Evolutionary conservation across 2,113 vertebrate genomes (phyloP), one percentile per base, ranked within the genome.

Genomic region (Gracilinanus agilis): DNA sequence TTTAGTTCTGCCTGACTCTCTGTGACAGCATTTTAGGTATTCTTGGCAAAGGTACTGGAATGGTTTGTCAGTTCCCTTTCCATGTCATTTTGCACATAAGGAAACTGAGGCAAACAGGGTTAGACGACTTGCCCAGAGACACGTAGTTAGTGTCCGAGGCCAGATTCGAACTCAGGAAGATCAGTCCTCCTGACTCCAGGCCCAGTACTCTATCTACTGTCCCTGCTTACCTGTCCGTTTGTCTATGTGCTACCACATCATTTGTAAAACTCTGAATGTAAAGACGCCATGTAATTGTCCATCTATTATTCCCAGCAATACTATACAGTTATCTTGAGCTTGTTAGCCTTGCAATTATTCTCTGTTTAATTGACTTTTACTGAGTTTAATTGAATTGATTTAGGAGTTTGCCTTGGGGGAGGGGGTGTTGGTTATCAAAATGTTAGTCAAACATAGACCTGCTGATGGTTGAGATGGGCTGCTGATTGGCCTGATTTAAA

Each of bases 401-500:
- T 75, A 34, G 61, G 6, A 3, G 49, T 49, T 49, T 49, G 49
- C 5, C 49, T 49, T 49, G 49, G 49, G 49, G 49, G 2, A 5
- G 49, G 49, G 49, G 5, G 49, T 49, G n/a, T n/a, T n/a, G 49
- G 11, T 24, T 90, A 29, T 49, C 91, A 40, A 67, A 89, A 24
- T 93, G 91, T 54, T 13, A 75, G 49, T 90, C 24, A 24, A 0
- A 0, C 55, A 55, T 2, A 16, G 24, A 7, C 44, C 90, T 88
- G 53, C n/a, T 93, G 75, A 92, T 44, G 5, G 54, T 25, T 55
- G 53, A 24, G 91, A 44, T 89, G 54, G 83, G 44, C 16, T 25
- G 1, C 16, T 91, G 44, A 96, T 90, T 53, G 34, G 88, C 44
- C 13, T 24, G n/a, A 24, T 34, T 89, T 54, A 55, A 96, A 44